Evolutionary conservation across 2,113 vertebrate genomes (phyloP).

Genomic region (Onychostoma macrolepis): DNA sequence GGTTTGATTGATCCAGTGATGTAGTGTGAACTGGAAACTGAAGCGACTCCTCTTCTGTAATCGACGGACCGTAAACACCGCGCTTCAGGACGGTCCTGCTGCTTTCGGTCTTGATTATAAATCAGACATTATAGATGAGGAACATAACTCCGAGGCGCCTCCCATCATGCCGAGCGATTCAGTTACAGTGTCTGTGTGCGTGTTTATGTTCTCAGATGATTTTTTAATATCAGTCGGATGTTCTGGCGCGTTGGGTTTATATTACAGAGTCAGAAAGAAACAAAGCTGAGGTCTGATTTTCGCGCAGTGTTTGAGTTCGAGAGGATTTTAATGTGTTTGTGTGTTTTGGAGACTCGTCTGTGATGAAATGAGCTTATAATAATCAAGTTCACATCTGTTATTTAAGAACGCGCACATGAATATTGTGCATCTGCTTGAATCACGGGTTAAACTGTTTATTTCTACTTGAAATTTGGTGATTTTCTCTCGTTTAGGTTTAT

Average conservation of each 20-base stretch:
- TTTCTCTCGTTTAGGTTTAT: neutral
- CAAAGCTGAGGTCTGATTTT: neutral
- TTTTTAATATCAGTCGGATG: slow-evolving; percentile 13
- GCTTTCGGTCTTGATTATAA: neutral
- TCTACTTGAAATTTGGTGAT: neutral
- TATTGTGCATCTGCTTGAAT: neutral
- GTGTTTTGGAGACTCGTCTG: neutral
- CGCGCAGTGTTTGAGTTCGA: neutral
- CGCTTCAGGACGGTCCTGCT: neutral
- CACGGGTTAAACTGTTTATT: neutral
- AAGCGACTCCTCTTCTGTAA: neutral
- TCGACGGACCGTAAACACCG: neutral
- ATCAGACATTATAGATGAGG: neutral
- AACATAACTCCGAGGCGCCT: neutral
- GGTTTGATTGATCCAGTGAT: no score
- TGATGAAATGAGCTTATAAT: neutral
- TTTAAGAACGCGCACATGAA: neutral
- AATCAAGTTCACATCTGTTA: neutral
- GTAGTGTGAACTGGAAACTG: neutral
- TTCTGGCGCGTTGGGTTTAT: neutral
- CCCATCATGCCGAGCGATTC: neutral
- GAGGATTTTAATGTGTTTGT: neutral
- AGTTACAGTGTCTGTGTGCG: neutral
- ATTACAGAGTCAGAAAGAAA: neutral
- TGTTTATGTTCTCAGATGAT: slow-evolving; percentile 15